Evolutionary conservation across 2,888 invertebrate genomes (phyloP), one percentile per base, ranked within the genome.

Genomic region (Liposcelis brunnea): DNA sequence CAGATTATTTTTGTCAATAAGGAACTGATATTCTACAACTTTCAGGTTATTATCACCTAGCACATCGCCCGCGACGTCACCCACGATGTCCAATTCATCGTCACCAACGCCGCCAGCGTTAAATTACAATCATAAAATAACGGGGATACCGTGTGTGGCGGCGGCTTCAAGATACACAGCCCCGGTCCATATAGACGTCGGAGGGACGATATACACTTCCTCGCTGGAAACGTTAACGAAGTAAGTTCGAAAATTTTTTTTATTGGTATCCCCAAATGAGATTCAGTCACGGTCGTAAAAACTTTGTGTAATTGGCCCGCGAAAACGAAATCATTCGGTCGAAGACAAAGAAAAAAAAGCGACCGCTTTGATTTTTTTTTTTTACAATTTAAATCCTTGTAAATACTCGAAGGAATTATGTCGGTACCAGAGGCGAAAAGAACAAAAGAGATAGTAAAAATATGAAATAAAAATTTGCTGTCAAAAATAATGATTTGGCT

Each of bases 111-210:
- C 56, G 43, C 54, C 57, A 47, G 52, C 53, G 42, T 61, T 66
- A 36, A 62, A 61, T 52, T 75, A 73, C 66, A 78, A 77, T 58
- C 79, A 78, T 61, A 80, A 84, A 58, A 84, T 87, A 56, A 75
- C 82, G 8, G 91, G 91, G 31, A 91, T 94, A 50, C 94, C 94
- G 1, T 84, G 87, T 54, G 90, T 94, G 12, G 94, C 94, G 1
- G 82, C 84, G 11, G 89, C 91, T 38, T 85, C 89, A 31, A 75
- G 86, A 49, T 89, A 84, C 64, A 91, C 90, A 46, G 94, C 94
- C 2, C 94, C 95, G 0, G 94, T 95, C 0, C 94, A 95, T 64
- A 94, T 95, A 54, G 94, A 95, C 63, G 94, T 95, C 44, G 94
- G 95, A 5, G 94, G 94, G 31, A 89, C 87, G 46, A 94, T 94